Percentiles rank a stretch among this genome's conserved stretches.
phyloP scores from a whole-genome alignment of 2,113 vertebrate genomes.

The Lagopus muta region DNA sequence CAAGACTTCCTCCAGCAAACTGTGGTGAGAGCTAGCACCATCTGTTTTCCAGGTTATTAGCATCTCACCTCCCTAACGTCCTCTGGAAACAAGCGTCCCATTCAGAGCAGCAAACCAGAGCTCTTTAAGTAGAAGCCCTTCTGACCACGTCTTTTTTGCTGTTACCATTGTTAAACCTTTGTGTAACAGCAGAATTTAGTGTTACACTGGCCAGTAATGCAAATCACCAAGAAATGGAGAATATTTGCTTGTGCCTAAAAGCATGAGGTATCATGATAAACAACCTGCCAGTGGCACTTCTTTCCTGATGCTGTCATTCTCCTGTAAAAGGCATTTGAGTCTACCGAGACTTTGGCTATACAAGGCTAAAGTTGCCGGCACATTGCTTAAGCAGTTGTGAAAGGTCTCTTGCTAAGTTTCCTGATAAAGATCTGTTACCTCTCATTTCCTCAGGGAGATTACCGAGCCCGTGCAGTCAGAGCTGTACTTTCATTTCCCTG shows the following conservation, averaged over 20 bases:
- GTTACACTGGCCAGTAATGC: background rate
- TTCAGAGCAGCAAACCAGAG: background rate
- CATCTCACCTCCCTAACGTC: background rate
- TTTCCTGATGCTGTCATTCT: background rate
- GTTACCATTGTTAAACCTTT: background rate
- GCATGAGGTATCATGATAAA: background rate
- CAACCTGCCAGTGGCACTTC: background rate
- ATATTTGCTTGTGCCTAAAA: background rate
- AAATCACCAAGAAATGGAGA: background rate
- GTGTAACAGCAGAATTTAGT: background rate
- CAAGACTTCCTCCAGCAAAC: background rate
- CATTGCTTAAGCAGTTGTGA: background rate
- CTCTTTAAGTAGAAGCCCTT: background rate
- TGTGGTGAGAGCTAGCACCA: background rate
- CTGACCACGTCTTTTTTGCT: background rate
- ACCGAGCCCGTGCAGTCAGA: background rate
- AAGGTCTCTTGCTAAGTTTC: slow-evolving; percentile 9
- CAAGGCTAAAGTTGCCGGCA: background rate
- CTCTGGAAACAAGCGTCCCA: background rate
- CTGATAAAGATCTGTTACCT: background rate
- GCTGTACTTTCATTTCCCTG: background rate
- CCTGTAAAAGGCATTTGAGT: background rate
- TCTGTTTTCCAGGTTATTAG: background rate
- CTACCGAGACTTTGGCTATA: background rate
- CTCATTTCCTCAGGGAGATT: background rate